phyloP scores from a whole-genome alignment of 2,797 vertebrate species.

The Eulemur coronatus region DNA sequence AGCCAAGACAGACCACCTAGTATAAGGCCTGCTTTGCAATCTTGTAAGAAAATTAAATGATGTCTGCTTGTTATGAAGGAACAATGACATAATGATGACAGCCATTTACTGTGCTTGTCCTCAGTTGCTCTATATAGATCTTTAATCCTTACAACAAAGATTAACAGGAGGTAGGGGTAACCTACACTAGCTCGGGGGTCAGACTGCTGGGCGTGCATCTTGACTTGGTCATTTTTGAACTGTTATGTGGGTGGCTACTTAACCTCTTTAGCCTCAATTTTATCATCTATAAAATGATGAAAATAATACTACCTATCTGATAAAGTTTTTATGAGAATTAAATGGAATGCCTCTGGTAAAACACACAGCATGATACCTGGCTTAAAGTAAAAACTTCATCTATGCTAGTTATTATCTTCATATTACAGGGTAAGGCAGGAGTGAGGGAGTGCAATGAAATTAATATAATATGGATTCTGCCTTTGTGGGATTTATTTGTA shows the following conservation, averaged over 20 bases:
- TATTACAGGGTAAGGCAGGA: background rate
- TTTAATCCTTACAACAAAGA: background rate
- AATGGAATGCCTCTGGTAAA: background rate
- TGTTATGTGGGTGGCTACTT: background rate
- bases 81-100: background rate
- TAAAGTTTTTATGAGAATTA: background rate
- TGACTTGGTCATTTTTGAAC: background rate
- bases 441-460: rapidly evolving
- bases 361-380: background rate
- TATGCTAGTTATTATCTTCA: background rate
- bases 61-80: background rate
- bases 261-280: background rate
- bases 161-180: background rate
- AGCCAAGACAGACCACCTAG: background rate
- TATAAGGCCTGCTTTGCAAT: background rate
- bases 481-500: background rate
- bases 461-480: background rate
- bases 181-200: background rate
- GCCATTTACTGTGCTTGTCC: background rate
- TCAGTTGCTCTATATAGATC: too few species aligned
- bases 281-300: background rate
- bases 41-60: background rate
- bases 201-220: background rate
- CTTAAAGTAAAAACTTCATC: background rate
- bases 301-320: background rate